phyloP scores from a whole-genome alignment of 2,113 vertebrate species.

The Antigone vipio region DNA sequence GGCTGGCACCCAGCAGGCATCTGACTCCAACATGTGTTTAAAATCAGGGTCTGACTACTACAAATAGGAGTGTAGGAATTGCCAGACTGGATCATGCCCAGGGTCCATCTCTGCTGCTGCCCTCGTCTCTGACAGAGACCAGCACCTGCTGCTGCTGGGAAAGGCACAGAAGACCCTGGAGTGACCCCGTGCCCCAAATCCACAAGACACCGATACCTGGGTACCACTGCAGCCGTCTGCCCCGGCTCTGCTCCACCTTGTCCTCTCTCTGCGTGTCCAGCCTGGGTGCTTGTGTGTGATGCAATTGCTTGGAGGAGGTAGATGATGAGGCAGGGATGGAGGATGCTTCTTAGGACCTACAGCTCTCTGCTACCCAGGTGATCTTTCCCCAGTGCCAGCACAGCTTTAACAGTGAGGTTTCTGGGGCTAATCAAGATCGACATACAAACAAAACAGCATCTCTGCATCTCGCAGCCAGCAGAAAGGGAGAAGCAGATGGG shows the following conservation, averaged over 20 bases:
- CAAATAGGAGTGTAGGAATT: not conserved
- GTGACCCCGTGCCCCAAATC: not conserved
- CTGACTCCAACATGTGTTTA: not conserved
- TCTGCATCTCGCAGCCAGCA: not conserved
- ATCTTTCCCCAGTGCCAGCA: not conserved
- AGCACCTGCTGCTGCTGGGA: not conserved
- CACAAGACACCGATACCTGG: fast-evolving
- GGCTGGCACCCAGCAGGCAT: not conserved
- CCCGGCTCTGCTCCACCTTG: not conserved
- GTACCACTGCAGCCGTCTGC: no score
- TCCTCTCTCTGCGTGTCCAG: not conserved
- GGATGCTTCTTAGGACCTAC: not conserved
- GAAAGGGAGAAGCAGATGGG: constrained; percentile 52
- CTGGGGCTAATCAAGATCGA: constrained; percentile 31
- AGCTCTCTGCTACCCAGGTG: not conserved
- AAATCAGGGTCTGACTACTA: not conserved
- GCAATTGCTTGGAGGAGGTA: not conserved
- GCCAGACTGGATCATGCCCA: not conserved
- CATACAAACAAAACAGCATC: not conserved
- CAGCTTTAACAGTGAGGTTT: not conserved
- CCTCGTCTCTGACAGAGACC: not conserved
- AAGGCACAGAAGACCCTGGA: not conserved
- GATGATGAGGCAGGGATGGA: not conserved
- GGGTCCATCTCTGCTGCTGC: not conserved
- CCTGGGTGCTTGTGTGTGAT: not conserved